Base-by-base conservation (phyloP, 2,888 invertebrate species). In the Xestia ashworthii region DNA sequence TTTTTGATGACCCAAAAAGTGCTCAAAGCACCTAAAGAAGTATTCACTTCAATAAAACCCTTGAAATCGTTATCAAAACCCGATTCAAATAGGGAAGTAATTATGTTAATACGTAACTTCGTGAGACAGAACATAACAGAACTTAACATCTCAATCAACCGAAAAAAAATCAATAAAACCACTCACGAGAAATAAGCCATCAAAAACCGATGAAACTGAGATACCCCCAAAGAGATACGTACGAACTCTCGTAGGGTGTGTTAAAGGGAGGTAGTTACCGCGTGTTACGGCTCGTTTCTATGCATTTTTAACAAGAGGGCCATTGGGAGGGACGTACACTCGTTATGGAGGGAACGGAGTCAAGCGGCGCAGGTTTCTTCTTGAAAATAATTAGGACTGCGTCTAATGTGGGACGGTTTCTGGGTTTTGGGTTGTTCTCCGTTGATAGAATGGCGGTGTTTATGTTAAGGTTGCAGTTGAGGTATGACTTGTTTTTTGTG, bases 251-350 rank as follows among this genome's bases (percentile, higher is more conserved):
- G 73, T 55, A 65, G 73, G 72, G 80, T 67, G 87, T 84, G 84
- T 74, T 87, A 87, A 87, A 84, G 62, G 80, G 81, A 71, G 76
- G 80, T 85, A 79, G 87, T 89, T 83, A 85, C 77, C 74, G 77
- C 85, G 80, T 84, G 88, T 87, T 88, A 89, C 81, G 81, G 81
- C 89, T 91, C 89, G 92, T 91, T 92, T 90, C 88, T 89, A 82
- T 91, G 91, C 92, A 93, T 93, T 93, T 93, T 92, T 92, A 92
- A 92, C 90, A 86, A 87, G 85, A 93, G 90, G 66, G 83, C 86
- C 86, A 84, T 89, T 90, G 88, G 72, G 80, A 69, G 38, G 75
- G 48, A 69, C 65, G 70, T 81, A 68, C 55, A 74, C 83, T 93
- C 92, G 92, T 92, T 92, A 92, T 88, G 83, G 86, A 80, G 86